A percentile compares a stretch with the other conserved stretches of the same genome.
These are phyloP conservation scores for Tragelaphus scriptus DNA, from an alignment of 2,113 vertebrate genomes.

Conservation along the genomic window DNA sequence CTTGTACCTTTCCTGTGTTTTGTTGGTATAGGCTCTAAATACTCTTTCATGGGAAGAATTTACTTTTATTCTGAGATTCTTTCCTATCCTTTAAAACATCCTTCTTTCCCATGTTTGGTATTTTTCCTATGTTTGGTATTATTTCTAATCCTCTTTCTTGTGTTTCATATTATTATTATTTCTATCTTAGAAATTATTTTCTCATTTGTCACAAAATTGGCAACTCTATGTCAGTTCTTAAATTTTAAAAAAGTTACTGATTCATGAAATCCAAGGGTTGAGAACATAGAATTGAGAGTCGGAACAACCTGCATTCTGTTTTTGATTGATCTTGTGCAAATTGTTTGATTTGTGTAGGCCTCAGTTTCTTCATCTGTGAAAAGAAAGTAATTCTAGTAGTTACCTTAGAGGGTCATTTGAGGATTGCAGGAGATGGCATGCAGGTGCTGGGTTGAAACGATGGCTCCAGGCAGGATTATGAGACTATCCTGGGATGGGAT, in stretches of 20 bases:
- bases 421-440: background rate
- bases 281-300: background rate
- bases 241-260: background rate
- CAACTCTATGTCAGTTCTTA: background rate
- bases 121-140: background rate
- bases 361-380: background rate
- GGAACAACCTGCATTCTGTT: background rate
- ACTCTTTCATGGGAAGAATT: background rate
- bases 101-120: background rate
- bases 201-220: background rate
- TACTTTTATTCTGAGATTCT: background rate
- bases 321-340: background rate
- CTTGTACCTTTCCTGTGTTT: background rate
- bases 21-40: background rate
- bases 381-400: background rate
- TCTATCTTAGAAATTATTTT: background rate
- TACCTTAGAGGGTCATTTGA: background rate
- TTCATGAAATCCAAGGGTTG: background rate
- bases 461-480: background rate
- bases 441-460: accelerated
- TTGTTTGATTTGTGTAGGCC: background rate
- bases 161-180: background rate
- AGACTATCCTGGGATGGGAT: background rate
- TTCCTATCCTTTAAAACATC: background rate
- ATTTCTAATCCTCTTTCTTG: background rate